Base-by-base conservation (phyloP, 2,797 vertebrate species). In the Coreius guichenoti region DNA sequence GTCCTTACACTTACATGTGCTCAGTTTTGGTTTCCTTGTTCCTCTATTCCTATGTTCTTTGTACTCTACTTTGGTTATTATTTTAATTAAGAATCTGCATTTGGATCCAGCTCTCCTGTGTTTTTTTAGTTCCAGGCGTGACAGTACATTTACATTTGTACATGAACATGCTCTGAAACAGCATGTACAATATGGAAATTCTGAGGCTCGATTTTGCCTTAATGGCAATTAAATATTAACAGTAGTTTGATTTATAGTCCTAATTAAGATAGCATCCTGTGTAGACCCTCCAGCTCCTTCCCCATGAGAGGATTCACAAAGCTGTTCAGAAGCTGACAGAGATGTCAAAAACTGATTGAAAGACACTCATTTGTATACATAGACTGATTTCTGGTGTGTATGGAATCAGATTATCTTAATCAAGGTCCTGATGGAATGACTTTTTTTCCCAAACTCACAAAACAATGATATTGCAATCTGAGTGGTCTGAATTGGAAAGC, bases 241-340 rank as follows among this genome's bases (percentile, higher is more conserved):
- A 77, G 43, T 81, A 67, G 72, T 74, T 61, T 74, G 74, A 81
- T 47, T 84, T 79, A 82, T 76, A 76, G 72, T 58, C n/a, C 69
- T 87, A 85, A 90, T 90, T 87, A 88, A 87, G 79, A 82, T 74
- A 63, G 74, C 23, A 80, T 84, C 39, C 81, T 86, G 56, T 84
- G 70, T 84, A 84, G 45, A 56, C 81, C 78, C 78, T 86, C 39
- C 47, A 83, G 83, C 74, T 74, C 80, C 26, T 43, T 54, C 23
- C 73, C 81, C 39, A 2, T 61, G 85, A 83, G 77, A 87, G 65
- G 67, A 80, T 65, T 39, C 26, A 67, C 14, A 65, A 43, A 63
- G 68, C 80, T 82, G 49, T 16, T 73, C 79, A 33, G 21, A 65
- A 68, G 61, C 67, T 82, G 56, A 82, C 49, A 77, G 45, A 86